Evolutionary conservation across 2,113 vertebrate species (phyloP).

Genomic region (Crotalus helleri): DNA sequence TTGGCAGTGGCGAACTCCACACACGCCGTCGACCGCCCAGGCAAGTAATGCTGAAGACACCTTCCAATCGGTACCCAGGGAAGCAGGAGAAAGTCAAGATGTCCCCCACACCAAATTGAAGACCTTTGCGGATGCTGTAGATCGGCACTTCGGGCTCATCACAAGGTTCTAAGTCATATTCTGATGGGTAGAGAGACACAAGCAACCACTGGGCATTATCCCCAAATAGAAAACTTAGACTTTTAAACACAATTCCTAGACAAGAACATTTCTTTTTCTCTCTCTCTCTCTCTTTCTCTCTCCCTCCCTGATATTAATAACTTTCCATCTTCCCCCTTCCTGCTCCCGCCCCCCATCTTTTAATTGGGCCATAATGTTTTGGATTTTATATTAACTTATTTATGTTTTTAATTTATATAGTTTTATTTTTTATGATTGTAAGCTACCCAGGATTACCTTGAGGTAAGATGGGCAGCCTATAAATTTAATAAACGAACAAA

Average conservation of each 20-base stretch:
- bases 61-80: slow-evolving; percentile 96
- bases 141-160: slow-evolving; percentile 91
- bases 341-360: background rate
- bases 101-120: slow-evolving; percentile 92
- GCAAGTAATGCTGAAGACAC: slow-evolving; percentile 87
- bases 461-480: background rate
- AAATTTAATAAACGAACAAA: background rate
- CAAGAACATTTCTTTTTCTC: too few species aligned
- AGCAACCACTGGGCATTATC: rapidly evolving
- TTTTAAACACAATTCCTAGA: background rate
- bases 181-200: slow-evolving; percentile 58
- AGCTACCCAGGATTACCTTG: background rate
- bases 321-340: background rate
- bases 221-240: background rate
- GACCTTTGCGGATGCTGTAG: slow-evolving; percentile 91
- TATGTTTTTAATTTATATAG: background rate
- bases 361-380: background rate
- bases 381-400: background rate
- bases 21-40: slow-evolving; percentile 96
- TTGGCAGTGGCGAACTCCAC: slow-evolving; percentile 99
- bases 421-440: background rate
- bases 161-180: slow-evolving; percentile 94
- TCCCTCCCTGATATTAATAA: background rate
- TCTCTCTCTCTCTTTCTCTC: background rate
- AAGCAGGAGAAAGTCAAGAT: slow-evolving; percentile 93